Percentiles rank a stretch among this genome's conserved stretches.
phyloP scores from a whole-genome alignment of 2,888 invertebrate genomes.

The Vesta saturnalis region DNA sequence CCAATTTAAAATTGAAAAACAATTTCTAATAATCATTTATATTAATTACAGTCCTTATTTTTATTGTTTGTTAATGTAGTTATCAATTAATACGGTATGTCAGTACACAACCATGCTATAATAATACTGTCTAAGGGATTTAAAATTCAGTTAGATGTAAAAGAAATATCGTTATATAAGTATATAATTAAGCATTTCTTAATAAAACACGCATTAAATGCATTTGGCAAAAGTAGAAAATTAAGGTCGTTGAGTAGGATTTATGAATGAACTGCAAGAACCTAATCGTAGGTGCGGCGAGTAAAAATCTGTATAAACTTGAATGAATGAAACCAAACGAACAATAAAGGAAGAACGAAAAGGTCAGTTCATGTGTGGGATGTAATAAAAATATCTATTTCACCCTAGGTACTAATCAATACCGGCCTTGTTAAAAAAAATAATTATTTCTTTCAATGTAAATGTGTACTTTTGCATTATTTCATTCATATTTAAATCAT shows the following conservation, averaged over 20 bases:
- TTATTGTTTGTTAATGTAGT: too few relatives aligned
- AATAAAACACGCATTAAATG: conserved; percentile 35
- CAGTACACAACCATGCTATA: too few relatives aligned
- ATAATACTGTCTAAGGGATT: neutral
- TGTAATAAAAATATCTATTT: conserved; percentile 41
- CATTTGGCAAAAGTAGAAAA: conserved; percentile 46
- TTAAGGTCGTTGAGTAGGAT: conserved; percentile 49
- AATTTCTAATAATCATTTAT: too few relatives aligned
- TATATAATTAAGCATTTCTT: conserved; percentile 34
- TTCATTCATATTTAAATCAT: too few relatives aligned
- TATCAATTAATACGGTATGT: too few relatives aligned
- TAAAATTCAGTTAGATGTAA: conserved; percentile 15
- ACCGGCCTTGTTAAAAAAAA: too few relatives aligned
- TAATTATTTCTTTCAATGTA: too few relatives aligned
- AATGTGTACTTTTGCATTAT: too few relatives aligned
- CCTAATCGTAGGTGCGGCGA: conserved; percentile 44
- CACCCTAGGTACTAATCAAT: conserved; percentile 31
- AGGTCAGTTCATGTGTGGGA: conserved; percentile 42
- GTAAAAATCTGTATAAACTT: conserved; percentile 43
- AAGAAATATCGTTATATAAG: conserved; percentile 27
- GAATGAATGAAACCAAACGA: conserved; percentile 43
- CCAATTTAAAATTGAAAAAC: too few relatives aligned
- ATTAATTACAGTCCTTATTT: too few relatives aligned
- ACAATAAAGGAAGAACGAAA: conserved; percentile 38
- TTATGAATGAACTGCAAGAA: conserved; percentile 47